A percentile compares a stretch with the other conserved stretches of the same genome.
These are phyloP conservation scores for Anneissia japonica DNA, from an alignment of 35 echinoderm and acorn worm genomes.

Conservation along the genomic window DNA sequence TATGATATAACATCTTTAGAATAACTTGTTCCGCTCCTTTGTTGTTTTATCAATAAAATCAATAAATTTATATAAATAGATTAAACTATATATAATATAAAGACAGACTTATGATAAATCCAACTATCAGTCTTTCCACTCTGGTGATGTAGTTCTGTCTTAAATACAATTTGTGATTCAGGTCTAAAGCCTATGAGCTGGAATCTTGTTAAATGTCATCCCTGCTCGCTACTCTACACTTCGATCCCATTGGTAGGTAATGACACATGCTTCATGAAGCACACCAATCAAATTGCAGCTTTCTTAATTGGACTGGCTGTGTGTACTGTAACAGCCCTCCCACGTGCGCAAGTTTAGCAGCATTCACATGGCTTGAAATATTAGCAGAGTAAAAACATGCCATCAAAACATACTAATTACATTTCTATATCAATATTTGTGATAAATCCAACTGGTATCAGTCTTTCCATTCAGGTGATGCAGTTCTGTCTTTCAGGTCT, in stretches of 20 bases:
- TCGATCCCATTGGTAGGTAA: neutral
- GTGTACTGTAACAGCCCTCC: neutral
- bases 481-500: too few species aligned
- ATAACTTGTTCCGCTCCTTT: neutral
- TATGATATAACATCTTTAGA: neutral
- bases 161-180: neutral
- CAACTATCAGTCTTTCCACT: neutral
- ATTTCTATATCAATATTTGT: too few species aligned
- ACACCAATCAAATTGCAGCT: neutral
- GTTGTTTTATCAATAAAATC: neutral
- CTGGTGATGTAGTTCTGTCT: neutral
- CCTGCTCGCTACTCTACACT: neutral
- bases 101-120: neutral
- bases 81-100: too few species aligned
- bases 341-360: neutral
- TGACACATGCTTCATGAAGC: neutral
- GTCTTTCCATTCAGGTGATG: too few species aligned
- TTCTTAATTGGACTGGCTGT: neutral
- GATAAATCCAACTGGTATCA: too few species aligned
- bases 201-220: neutral
- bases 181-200: neutral
- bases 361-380: too few species aligned
- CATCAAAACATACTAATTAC: too few species aligned
- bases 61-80: too few species aligned
- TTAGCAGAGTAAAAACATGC: too few species aligned